These are phyloP conservation scores for Gastrophysa polygoni DNA, from an alignment of 2,888 invertebrate genomes.

Conservation along the genomic window DNA sequence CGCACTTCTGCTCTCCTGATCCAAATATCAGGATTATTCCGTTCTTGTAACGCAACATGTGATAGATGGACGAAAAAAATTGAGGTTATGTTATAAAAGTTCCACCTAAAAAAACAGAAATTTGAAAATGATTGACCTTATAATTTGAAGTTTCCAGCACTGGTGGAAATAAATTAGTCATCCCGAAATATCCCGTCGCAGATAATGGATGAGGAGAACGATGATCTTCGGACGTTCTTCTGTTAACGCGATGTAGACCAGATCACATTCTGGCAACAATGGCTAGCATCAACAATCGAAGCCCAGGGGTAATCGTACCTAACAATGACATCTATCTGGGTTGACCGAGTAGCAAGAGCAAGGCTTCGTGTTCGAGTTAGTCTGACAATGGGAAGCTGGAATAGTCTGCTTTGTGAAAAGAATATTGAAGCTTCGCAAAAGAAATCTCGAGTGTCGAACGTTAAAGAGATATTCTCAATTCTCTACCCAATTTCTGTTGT, in stretches of 20 bases:
- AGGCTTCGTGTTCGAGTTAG: neutral
- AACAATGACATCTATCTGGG: constrained; percentile 44
- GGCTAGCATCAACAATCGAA: constrained; percentile 53
- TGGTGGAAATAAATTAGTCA: too few relatives aligned
- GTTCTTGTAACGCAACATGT: too few relatives aligned
- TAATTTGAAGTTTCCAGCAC: too few relatives aligned
- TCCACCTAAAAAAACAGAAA: too few relatives aligned
- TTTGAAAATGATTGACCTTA: too few relatives aligned
- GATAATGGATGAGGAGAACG: neutral
- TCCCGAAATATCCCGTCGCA: neutral
- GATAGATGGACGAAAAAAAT: too few relatives aligned
- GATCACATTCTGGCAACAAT: constrained; percentile 47
- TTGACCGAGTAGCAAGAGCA: neutral
- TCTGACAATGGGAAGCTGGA: neutral
- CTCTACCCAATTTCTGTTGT: neutral
- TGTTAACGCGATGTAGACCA: neutral
- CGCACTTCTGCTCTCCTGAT: too few relatives aligned
- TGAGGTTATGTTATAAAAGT: too few relatives aligned
- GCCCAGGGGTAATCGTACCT: constrained; percentile 54
- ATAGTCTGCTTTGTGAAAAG: neutral
- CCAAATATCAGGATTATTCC: too few relatives aligned
- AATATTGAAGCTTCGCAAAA: neutral
- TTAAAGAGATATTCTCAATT: neutral
- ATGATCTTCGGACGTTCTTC: neutral
- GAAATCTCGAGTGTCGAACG: neutral